Base-by-base conservation (phyloP, 1,140 invertebrate genomes). In the Telenomus remus region DNA sequence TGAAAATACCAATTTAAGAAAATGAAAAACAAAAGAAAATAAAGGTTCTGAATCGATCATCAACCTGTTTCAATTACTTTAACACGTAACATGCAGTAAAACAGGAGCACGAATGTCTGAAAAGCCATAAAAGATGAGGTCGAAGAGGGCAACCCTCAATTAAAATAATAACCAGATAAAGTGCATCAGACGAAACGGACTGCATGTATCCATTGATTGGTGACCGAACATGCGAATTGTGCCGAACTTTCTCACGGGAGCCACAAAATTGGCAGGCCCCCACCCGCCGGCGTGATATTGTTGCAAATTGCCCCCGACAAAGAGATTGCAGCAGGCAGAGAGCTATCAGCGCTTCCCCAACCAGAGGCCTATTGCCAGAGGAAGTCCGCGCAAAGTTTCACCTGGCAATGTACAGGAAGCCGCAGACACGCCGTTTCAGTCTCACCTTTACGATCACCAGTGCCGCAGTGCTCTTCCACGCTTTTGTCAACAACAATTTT, bases 391-490 rank as follows among this genome's bases (percentile, higher is more conserved):
- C 78, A 1, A 76, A 56, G 66, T 84, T 84, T 85, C 84, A 84
- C 84, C 83, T 79, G 84, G 49, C 80, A 78, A 81, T 83, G 79
- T 76, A 77, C 81, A 79, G 79, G 73, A 80, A 78, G 76, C 77
- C 77, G 39, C 74, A 75, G 64, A 82, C 78, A 73, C 71, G 54
- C 48, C 72, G 74, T 71, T 78, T 79, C 81, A 85, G 80, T 84
- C 84, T 79, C 72, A 81, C 80, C 83, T 80, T 82, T 83, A 81
- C 82, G 42, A 80, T 68, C 71, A 78, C 51, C 53, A 39, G 9
- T 39, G n/a, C 37, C 9, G 37, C 37, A 39, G 37, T 39, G 37
- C 37, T 39, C 37, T n/a, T 39, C 37, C 9, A 39, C 37, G 9
- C 37, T 39, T 39, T 27, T 27, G 19, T 27, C 19, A 27, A 27